Base-by-base conservation (phyloP, 2,888 invertebrate species). In the Acanthacorydalis orientalis region DNA sequence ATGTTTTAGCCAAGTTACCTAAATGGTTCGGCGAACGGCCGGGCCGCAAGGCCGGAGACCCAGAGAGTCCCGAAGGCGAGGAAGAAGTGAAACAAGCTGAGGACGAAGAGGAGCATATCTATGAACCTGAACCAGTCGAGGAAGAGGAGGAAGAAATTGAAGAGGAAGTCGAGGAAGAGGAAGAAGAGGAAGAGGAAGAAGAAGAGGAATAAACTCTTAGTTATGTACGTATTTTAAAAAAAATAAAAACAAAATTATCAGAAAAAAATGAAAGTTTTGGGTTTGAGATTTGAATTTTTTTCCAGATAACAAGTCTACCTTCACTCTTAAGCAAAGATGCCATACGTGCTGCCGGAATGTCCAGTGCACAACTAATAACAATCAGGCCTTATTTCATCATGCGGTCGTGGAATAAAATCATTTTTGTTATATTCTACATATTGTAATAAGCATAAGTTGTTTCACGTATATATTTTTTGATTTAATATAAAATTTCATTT, bases 21-120 rank as follows among this genome's bases (percentile, higher is more conserved):
- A 91, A 90, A 70, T 91, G 91, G 91, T 90, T 90, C 77, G 90
- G 91, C 60, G 91, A 91, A 72, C 77, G 90, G 70, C 90, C 90
- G 56, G 90, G 90, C 75, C 90, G 88, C 71, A 91, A 89, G 76
- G 68, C 80, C 67, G 89, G 84, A 55, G 90, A 87, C 55, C 80
- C 80, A 55, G 90, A 90, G 56, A 84, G 89, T 60, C 91, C 91
- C 53, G 91, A 90, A 60, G 91, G 88, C 57, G 90, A 89, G 67
- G 88, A 88, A 62, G 85, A 85, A 65, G 80, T 82, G 62, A 85
- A 85, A 74, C 80, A 75, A 51, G 79, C 79, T 53, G 80, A 83
- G 55, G 76, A 78, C 48, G 75, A 78, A 51, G 80, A 82, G 42
- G 78, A 80, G 57, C 78, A 75, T 52, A 63, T 68, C 44, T 72